Base-by-base conservation (phyloP, 2,113 vertebrate species). In the Grallaria varia region DNA sequence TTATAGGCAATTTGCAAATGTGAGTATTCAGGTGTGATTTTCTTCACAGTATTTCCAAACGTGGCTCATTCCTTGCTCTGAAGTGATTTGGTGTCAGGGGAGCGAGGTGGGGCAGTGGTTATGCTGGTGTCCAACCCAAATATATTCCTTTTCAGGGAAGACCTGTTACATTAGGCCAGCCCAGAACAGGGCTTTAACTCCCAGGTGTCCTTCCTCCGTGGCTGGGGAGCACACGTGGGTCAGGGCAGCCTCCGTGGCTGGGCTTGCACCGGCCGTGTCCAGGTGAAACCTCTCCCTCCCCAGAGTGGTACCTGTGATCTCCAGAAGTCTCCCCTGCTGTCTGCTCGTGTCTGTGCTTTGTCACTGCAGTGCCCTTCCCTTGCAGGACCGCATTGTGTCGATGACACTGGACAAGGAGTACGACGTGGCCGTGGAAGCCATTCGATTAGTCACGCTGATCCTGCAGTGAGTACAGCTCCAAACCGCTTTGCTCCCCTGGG, bases 321-420 rank as follows among this genome's bases (percentile, higher is more conserved):
- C 1, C 35, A 12, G 24, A 18, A 2, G 47, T 71, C 17, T 30
- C 40, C 55, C 37, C 30, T 69, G 71, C 21, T 58, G n/a, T 23
- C 40, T 71, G 45, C n/a, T 37, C 15, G 37, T 78, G 58, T 71
- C 40, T 89, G 49, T 85, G 69, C 77, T 59, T 73, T 80, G 50
- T 93, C 35, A 27, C 74, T 96, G 69, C 78, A 37, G 27, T n/a
- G 1, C 25, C 10, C 18, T 60, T 96, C 53, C 71, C 83, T 97
- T 97, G 72, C 95, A 99, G 99, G 99, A 99, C 93, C 99, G 99
- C 77, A 99, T 99, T 71, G 99, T 99, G 90, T 99, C 99, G 49
- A 99, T 99, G 99, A 99, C 99, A 18, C 98, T 99, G 95, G 99
- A 99, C 97, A 99, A 99, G 96, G 99, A 99, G 96, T 99, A 99